Conservation (phyloP, 2,113 vertebrate species). For the Microcebus jonahi region DNA sequence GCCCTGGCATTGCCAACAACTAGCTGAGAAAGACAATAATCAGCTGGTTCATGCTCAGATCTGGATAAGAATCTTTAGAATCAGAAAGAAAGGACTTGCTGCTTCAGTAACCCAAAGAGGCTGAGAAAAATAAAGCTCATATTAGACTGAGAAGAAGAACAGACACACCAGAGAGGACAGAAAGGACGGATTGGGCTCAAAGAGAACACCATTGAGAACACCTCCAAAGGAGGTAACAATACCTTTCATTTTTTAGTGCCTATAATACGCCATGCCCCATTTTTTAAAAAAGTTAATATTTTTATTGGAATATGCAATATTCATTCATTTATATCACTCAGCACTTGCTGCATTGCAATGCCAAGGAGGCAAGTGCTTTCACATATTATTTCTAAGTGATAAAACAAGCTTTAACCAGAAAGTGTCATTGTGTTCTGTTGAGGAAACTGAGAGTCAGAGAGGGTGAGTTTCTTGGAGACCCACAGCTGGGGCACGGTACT, state of each 20-base stretch:
- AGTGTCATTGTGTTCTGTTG: background rate
- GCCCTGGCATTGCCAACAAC: background rate
- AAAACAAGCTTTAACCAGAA: background rate
- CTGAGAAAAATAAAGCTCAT: background rate
- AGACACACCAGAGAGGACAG: background rate
- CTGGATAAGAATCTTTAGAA: background rate
- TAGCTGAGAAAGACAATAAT: background rate
- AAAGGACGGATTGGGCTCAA: background rate
- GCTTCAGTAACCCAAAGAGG: background rate
- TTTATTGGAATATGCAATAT: background rate
- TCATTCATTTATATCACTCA: background rate
- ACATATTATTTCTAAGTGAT: background rate
- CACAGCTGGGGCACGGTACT: fast-evolving
- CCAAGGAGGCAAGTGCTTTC: background rate
- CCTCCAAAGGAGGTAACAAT: background rate
- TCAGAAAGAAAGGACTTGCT: background rate
- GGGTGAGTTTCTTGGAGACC: too few relatives aligned
- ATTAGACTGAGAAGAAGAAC: background rate
- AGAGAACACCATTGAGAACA: background rate
- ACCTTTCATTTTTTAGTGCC: background rate
- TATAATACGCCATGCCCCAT: background rate
- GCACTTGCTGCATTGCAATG: background rate
- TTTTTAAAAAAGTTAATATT: background rate
- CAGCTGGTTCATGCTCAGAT: background rate
- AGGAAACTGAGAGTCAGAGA: background rate